Conservation (phyloP, 1,140 invertebrate species). For the Lutraria rhynchaena region DNA sequence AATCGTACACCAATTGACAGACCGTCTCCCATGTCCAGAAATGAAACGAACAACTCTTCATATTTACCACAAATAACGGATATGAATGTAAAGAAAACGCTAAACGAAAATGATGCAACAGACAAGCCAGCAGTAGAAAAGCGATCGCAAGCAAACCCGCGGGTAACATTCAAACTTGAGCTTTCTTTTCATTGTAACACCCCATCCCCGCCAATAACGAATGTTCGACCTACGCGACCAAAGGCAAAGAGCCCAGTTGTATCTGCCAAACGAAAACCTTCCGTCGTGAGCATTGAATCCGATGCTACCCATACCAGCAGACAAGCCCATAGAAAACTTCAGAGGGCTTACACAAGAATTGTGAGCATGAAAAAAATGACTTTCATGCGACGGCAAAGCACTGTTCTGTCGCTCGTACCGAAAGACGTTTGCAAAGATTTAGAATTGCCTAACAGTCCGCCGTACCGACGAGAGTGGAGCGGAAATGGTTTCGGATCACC, state of each 20-base stretch:
- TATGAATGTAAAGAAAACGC: background rate
- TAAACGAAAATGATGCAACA: background rate
- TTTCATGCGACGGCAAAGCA: background rate
- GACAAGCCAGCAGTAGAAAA: background rate
- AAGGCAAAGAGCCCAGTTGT: background rate
- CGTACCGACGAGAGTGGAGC: too few relatives aligned
- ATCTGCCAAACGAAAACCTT: background rate
- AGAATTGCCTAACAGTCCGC: background rate
- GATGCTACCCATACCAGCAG: background rate
- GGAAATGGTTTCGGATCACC: too few relatives aligned
- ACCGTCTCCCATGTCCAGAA: background rate
- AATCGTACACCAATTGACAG: background rate
- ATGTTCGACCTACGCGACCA: background rate
- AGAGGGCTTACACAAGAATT: background rate
- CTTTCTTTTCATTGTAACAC: slow-evolving; percentile 16
- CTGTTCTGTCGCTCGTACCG: background rate
- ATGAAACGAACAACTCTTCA: background rate
- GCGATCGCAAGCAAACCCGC: background rate
- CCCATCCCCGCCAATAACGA: background rate
- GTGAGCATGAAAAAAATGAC: background rate
- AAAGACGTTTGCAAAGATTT: background rate
- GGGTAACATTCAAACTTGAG: background rate
- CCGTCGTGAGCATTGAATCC: background rate
- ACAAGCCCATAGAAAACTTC: background rate
- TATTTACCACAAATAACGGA: background rate